Evolutionary conservation across 2,888 invertebrate genomes (phyloP).

Genomic region (Dioctria linearis): DNA sequence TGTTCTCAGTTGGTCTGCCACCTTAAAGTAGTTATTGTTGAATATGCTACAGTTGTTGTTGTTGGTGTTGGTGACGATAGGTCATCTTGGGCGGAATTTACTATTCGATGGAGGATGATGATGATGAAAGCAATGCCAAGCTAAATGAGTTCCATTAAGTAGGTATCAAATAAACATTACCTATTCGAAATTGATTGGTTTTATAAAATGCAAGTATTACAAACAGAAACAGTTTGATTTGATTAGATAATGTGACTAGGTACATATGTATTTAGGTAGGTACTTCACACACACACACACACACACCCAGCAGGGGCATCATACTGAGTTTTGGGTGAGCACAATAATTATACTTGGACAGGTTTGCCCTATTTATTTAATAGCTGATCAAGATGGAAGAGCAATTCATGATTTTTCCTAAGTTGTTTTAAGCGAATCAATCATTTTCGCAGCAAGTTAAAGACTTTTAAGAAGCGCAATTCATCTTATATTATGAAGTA

Average conservation of each 20-base stretch:
- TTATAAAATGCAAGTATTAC: background rate
- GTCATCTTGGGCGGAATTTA: background rate
- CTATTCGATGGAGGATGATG: slow-evolving; percentile 9
- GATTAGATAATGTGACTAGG: slow-evolving; percentile 3
- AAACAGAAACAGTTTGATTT: slow-evolving; percentile 38
- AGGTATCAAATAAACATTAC: slow-evolving; percentile 44
- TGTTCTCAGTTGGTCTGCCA: slow-evolving; percentile 13
- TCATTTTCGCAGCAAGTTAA: background rate
- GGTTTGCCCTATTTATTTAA: background rate
- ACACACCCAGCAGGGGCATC: background rate
- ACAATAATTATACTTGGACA: background rate
- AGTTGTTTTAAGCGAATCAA: slow-evolving; percentile 19
- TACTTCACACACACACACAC: no score
- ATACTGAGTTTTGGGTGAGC: background rate
- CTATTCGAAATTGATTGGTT: slow-evolving; percentile 18
- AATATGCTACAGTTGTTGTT: no score
- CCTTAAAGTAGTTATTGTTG: background rate
- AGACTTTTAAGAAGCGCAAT: background rate
- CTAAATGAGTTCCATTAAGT: slow-evolving; percentile 37
- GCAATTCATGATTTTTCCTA: slow-evolving; percentile 5
- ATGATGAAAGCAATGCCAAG: slow-evolving; percentile 17
- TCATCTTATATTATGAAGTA: background rate
- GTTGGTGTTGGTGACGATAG: slow-evolving; percentile 10
- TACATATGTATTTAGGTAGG: no score
- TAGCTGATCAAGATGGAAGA: background rate